Percentiles rank a stretch among this genome's conserved stretches.
Evolutionary conservation across 1,140 invertebrate genomes (phyloP).

Genomic region (Mercenaria mercenaria): DNA sequence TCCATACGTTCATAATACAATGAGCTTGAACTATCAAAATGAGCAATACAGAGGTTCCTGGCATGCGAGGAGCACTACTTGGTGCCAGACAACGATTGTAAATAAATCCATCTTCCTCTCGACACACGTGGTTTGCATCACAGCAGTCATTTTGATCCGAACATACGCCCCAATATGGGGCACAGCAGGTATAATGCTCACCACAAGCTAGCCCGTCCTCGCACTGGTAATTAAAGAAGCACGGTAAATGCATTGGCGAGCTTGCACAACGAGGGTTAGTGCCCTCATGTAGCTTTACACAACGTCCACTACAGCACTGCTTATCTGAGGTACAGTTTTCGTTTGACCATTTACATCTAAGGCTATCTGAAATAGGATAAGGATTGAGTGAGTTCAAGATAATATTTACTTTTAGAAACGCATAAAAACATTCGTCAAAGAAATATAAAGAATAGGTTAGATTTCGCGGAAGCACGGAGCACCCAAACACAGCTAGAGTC

Average conservation of each 20-base stretch:
- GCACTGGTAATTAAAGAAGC: slow-evolving; percentile 78
- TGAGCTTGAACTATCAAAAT: neutral
- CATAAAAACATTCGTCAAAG: too few species aligned
- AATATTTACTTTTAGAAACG: too few species aligned
- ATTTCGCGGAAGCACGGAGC: too few species aligned
- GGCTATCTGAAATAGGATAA: slow-evolving; percentile 14
- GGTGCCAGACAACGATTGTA: slow-evolving; percentile 76
- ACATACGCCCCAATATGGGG: slow-evolving; percentile 76
- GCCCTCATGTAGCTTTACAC: slow-evolving; percentile 71
- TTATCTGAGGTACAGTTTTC: slow-evolving; percentile 69
- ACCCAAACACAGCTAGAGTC: too few species aligned
- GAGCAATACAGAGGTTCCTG: slow-evolving; percentile 5
- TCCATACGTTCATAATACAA: neutral
- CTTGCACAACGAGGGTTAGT: slow-evolving; percentile 72
- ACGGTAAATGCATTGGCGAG: slow-evolving; percentile 69
- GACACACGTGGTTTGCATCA: slow-evolving; percentile 69
- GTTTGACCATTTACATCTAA: slow-evolving; percentile 74
- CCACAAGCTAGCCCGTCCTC: slow-evolving; percentile 73
- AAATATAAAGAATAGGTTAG: too few species aligned
- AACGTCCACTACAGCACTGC: slow-evolving; percentile 75
- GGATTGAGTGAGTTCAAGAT: too few species aligned
- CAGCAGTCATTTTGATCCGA: slow-evolving; percentile 72
- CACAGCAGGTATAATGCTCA: slow-evolving; percentile 72
- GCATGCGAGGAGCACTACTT: neutral
- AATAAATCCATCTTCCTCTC: slow-evolving; percentile 69